Evolutionary conservation across 2,113 vertebrate species (phyloP), one percentile per base, ranked within the genome.

Genomic region (Pyxicephalus adspersus): DNA sequence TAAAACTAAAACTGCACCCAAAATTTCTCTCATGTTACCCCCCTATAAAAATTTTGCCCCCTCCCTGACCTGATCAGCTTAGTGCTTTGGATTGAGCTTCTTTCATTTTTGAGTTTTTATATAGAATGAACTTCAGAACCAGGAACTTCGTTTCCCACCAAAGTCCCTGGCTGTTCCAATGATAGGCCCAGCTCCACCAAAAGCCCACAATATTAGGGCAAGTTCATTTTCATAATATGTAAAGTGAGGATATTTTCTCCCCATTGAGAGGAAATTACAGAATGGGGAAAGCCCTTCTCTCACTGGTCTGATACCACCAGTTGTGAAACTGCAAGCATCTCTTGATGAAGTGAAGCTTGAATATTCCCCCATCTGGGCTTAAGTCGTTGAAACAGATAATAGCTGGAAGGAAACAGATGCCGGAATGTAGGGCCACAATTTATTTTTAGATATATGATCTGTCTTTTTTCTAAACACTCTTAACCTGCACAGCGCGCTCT

Each of bases 331-430:
- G 11, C 5, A n/a, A 81, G 61, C 58, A 28, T 4, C 67, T 64
- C 29, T 64, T 50, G 52, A 22, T 79, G 77, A 78, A 67, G 28
- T 58, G 76, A 67, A 78, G 64, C 26, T 81, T 71, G 51, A 55
- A 71, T 52, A 71, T 71, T 63, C 77, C 55, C 38, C 19, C 78
- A 72, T 80, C 78, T 70, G 78, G 66, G n/a, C 78, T 25, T 52
- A 52, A 72, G 70, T 72, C 38, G 66, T 80, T 80, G 78, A 72
- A 80, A 80, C 78, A 80, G 78, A 72, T 34, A 72, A 72, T 80
- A 25, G 67, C 78, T 52, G 29, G 54, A 45, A 80, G 78, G 78
- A 80, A 80, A 72, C 78, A 80, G 78, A 80, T 80, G 78, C 67
- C 60, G 58, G 58, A 71, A 80, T 80, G 67, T 72, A 72, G 38